Evolutionary conservation across 2,797 vertebrate genomes (phyloP).

Genomic region (Molossus molossus): DNA sequence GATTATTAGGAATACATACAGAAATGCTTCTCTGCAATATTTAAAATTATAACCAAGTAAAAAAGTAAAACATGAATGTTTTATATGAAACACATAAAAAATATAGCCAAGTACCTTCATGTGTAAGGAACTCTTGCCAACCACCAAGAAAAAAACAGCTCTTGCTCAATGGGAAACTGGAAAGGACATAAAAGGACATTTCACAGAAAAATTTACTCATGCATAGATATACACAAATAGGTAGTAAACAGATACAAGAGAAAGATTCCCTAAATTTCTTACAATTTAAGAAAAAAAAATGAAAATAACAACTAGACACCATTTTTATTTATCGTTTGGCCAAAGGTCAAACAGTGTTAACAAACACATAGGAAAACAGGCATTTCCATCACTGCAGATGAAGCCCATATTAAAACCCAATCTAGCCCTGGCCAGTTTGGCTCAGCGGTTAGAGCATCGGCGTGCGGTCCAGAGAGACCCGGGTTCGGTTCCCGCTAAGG

Average conservation of each 20-base stretch:
- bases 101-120: not conserved
- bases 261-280: not conserved
- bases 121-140: not conserved
- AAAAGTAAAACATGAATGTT: not conserved
- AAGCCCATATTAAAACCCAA: not conserved
- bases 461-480: no score
- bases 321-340: conserved; percentile 1
- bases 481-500: no score
- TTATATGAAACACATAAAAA: not conserved
- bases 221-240: not conserved
- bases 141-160: not conserved
- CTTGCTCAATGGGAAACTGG: not conserved
- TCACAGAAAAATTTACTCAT: not conserved
- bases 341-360: not conserved
- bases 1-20: not conserved
- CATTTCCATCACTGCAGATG: not conserved
- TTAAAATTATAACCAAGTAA: not conserved
- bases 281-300: conserved; percentile 41
- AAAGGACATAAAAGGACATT: not conserved
- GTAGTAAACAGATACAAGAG: not conserved
- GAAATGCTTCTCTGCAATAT: not conserved
- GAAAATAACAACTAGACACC: not conserved
- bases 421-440: not conserved
- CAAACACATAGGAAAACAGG: not conserved
- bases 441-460: no score